Percentiles rank a stretch among this genome's conserved stretches.
phyloP scores from a whole-genome alignment of 1,140 invertebrate species.

The Stratiolaelaps scimitus region DNA sequence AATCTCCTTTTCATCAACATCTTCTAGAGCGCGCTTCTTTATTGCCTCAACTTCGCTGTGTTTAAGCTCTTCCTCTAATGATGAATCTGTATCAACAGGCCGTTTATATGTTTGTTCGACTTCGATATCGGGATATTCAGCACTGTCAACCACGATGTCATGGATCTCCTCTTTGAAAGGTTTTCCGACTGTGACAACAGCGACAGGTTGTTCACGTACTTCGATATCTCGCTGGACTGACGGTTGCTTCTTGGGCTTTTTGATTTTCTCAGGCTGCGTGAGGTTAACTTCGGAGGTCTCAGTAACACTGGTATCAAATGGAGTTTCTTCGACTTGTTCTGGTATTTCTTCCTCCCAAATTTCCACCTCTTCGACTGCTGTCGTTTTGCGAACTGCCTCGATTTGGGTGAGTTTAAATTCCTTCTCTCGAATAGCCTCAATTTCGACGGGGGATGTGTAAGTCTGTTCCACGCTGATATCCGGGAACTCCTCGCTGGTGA shows the following conservation, averaged over 20 bases:
- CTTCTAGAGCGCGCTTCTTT: not conserved
- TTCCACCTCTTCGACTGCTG: slow-evolving; percentile 4
- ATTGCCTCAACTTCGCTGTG: not conserved
- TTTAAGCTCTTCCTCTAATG: not conserved
- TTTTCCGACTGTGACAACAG: not conserved
- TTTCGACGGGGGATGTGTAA: not conserved
- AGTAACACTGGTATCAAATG: not conserved
- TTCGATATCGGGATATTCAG: not conserved
- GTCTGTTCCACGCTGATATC: not conserved
- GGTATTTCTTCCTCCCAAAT: not conserved
- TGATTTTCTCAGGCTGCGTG: not conserved
- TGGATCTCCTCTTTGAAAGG: not conserved
- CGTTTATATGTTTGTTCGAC: not conserved
- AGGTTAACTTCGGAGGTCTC: not conserved
- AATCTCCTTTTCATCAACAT: not conserved
- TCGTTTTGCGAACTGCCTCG: not conserved
- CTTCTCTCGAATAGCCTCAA: not conserved
- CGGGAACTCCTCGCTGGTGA: not conserved
- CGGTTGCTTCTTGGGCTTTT: not conserved
- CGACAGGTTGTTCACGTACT: not conserved
- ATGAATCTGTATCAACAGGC: not conserved
- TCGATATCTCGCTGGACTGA: not conserved
- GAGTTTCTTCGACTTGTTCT: not conserved
- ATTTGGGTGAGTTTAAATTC: not conserved
- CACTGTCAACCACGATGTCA: not conserved